Conservation (phyloP, 1,140 invertebrate genomes). For the Lucilia sericata region DNA sequence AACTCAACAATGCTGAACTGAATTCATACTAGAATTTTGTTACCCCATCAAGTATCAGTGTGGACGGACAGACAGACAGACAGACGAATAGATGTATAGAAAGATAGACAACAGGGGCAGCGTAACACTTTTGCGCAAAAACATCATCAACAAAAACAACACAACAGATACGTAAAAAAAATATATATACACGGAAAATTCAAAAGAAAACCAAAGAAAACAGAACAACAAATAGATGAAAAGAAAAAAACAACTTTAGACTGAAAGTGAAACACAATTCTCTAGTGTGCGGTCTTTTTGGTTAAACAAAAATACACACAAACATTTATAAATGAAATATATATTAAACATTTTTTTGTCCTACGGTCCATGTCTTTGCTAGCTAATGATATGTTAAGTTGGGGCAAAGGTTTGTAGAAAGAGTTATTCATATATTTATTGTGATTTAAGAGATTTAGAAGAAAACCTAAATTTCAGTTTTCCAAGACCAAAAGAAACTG, state of each 20-base stretch:
- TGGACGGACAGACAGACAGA: slow-evolving; percentile 4
- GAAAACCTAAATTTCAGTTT: too few relatives aligned
- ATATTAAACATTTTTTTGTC: too few relatives aligned
- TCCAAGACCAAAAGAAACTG: too few relatives aligned
- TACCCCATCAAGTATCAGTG: slow-evolving; percentile 19
- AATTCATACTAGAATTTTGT: background rate
- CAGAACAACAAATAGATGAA: background rate
- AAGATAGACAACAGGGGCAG: background rate
- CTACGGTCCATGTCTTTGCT: too few relatives aligned
- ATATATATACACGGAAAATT: background rate
- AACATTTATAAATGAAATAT: background rate
- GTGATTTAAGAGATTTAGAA: too few relatives aligned
- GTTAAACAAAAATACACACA: background rate
- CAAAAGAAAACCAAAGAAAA: slow-evolving; percentile 27
- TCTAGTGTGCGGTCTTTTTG: slow-evolving; percentile 19
- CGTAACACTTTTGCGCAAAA: slow-evolving; percentile 42
- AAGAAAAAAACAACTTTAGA: background rate
- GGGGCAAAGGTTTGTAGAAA: too few relatives aligned
- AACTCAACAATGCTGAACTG: slow-evolving; percentile 44
- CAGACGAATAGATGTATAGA: background rate
- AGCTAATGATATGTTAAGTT: too few relatives aligned
- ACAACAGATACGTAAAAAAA: background rate
- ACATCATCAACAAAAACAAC: slow-evolving; percentile 22
- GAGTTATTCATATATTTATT: too few relatives aligned
- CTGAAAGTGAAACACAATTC: slow-evolving; percentile 15